phyloP scores from a whole-genome alignment of 64 coral and sea anemone genomes.

The Anthopleura sola region DNA sequence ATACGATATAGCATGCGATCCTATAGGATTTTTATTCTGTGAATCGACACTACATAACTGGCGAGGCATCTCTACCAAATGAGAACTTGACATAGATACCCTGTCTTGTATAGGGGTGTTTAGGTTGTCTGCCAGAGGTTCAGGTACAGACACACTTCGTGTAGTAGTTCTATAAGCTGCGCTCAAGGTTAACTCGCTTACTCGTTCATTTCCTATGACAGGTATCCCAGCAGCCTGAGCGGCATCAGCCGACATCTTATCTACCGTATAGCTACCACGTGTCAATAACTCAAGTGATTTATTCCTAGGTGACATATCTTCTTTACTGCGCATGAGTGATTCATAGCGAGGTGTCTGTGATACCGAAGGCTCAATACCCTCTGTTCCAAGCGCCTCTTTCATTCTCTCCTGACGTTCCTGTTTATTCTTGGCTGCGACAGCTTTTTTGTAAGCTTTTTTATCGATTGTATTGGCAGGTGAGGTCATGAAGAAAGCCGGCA shows the following conservation, averaged over 20 bases:
- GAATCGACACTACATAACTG: not conserved
- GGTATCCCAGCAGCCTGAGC: conserved; percentile 96
- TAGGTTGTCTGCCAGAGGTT: not conserved
- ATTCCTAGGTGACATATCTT: conserved; percentile 41
- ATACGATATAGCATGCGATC: not conserved
- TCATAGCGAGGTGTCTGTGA: conserved; percentile 2
- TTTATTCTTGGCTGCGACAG: not conserved
- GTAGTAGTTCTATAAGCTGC: not conserved
- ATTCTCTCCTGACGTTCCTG: not conserved
- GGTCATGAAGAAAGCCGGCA: conserved; percentile 71
- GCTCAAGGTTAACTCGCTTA: not conserved
- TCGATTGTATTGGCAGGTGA: conserved; percentile 77
- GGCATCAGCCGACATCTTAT: conserved; percentile 58
- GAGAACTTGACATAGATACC: not conserved
- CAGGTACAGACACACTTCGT: conserved; percentile 8
- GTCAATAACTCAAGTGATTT: conserved; percentile 46
- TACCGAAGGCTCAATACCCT: not conserved
- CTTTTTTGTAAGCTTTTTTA: conserved; percentile 36
- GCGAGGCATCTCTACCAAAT: not conserved
- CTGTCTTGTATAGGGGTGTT: not conserved
- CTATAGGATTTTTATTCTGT: not conserved
- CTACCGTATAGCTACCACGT: conserved; percentile 86
- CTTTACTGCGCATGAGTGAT: not conserved
- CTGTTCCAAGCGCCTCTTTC: not conserved
- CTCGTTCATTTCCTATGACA: conserved; percentile 52